Evolutionary conservation across 2,113 vertebrate genomes (phyloP).

Genomic region (Pimephales promelas): DNA sequence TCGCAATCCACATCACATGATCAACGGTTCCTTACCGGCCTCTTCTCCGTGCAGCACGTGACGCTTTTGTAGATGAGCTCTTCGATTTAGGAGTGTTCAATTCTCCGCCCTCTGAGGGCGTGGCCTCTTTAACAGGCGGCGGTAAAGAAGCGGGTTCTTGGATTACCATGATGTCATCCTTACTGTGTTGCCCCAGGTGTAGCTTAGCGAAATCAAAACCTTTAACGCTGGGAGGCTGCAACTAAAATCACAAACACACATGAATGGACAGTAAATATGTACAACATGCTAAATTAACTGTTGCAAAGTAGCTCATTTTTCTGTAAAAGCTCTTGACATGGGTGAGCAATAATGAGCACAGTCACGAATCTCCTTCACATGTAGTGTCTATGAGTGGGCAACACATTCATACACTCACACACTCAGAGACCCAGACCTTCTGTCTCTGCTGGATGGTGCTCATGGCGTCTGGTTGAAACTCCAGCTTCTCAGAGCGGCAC

Average conservation of each 20-base stretch:
- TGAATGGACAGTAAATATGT: not conserved
- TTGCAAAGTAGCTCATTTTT: constrained; percentile 18
- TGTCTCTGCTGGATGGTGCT: constrained; percentile 95
- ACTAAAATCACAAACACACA: constrained; percentile 70
- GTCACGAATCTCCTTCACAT: constrained; percentile 31
- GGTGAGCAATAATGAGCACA: constrained; percentile 28
- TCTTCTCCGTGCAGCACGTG: constrained; percentile 80
- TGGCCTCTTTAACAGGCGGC: constrained; percentile 85
- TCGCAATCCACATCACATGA: not conserved
- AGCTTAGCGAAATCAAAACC: constrained; percentile 98
- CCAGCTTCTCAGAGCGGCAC: constrained; percentile 93
- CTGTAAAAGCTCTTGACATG: constrained; percentile 11
- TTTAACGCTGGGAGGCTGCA: constrained; percentile 95
- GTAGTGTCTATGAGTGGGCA: constrained; percentile 20
- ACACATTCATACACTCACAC: constrained; percentile 29
- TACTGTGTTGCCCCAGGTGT: constrained; percentile 95
- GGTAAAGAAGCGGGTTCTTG: constrained; percentile 87
- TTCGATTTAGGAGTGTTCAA: constrained; percentile 90
- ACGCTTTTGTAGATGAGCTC: constrained; percentile 81
- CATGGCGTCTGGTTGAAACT: constrained; percentile 95
- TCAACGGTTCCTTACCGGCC: constrained; percentile 79
- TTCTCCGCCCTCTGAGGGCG: constrained; percentile 89
- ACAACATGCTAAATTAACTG: not conserved
- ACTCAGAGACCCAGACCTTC: constrained; percentile 80
- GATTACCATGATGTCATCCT: constrained; percentile 93